Percentiles rank a stretch among this genome's conserved stretches.
phyloP scores from a whole-genome alignment of 2,888 invertebrate species.

The Timandra comae region DNA sequence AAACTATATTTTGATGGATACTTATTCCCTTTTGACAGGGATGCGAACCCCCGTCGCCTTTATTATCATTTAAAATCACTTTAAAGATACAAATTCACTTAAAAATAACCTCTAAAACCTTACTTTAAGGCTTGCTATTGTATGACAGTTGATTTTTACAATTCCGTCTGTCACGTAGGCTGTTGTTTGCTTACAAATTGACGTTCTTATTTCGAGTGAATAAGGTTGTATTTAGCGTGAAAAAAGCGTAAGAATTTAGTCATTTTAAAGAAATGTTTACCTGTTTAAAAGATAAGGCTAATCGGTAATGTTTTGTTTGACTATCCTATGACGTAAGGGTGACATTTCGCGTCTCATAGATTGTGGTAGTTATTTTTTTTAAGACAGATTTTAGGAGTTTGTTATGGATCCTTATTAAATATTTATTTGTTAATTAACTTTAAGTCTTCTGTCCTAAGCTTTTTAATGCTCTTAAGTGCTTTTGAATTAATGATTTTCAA shows the following conservation, averaged over 20 bases:
- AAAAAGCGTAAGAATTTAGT: slow-evolving; percentile 40
- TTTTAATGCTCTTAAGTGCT: too few relatives aligned
- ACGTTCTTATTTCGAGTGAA: background rate
- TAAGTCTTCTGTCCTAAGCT: too few relatives aligned
- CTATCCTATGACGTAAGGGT: slow-evolving; percentile 37
- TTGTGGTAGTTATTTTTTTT: too few relatives aligned
- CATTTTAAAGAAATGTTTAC: slow-evolving; percentile 57
- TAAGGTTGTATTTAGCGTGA: slow-evolving; percentile 13
- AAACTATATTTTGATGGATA: slow-evolving; percentile 65
- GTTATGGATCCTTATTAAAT: too few relatives aligned
- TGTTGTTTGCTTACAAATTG: too few relatives aligned
- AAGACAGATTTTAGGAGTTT: too few relatives aligned
- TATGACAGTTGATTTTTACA: too few relatives aligned
- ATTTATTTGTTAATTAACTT: too few relatives aligned
- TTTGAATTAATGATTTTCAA: too few relatives aligned
- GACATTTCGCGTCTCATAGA: too few relatives aligned
- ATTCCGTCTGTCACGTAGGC: too few relatives aligned
- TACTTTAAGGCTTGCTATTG: too few relatives aligned
- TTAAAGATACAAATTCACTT: slow-evolving; percentile 1
- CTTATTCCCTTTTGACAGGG: slow-evolving; percentile 52
- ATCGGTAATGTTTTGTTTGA: slow-evolving; percentile 68
- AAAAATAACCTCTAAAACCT: background rate
- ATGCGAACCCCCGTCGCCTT: slow-evolving; percentile 54
- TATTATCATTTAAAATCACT: slow-evolving; percentile 22
- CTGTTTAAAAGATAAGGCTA: slow-evolving; percentile 61